Percentiles rank a stretch among this genome's conserved stretches.
phyloP scores from a whole-genome alignment of 2,888 invertebrate species.

The Tetramorium bicarinatum region DNA sequence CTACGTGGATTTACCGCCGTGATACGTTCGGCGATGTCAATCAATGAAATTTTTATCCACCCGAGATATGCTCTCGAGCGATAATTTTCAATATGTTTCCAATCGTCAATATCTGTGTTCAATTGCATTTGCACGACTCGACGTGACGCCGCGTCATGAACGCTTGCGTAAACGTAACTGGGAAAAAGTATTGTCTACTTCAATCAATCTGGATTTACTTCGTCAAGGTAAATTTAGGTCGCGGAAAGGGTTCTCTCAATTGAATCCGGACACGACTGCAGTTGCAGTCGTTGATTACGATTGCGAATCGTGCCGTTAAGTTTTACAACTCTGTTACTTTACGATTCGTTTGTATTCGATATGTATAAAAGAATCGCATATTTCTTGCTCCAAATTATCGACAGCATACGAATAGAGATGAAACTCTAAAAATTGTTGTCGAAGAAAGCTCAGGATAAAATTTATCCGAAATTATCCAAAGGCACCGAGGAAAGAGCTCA shows the following conservation, averaged over 20 bases:
- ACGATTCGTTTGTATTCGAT: neutral
- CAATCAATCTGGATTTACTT: slow-evolving; percentile 57
- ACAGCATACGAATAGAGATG: neutral
- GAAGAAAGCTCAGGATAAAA: neutral
- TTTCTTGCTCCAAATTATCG: neutral
- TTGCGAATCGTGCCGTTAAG: slow-evolving; percentile 35
- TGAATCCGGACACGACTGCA: slow-evolving; percentile 32
- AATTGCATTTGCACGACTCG: slow-evolving; percentile 36
- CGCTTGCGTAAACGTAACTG: slow-evolving; percentile 36
- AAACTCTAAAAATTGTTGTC: neutral
- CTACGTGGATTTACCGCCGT: slow-evolving; percentile 42
- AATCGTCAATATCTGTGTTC: slow-evolving; percentile 37
- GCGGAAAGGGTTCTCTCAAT: slow-evolving; percentile 37
- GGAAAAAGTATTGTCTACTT: slow-evolving; percentile 48
- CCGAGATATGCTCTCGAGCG: slow-evolving; percentile 30
- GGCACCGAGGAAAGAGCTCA: neutral
- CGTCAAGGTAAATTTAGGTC: slow-evolving; percentile 56
- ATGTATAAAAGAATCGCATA: neutral
- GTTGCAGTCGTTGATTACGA: slow-evolving; percentile 43
- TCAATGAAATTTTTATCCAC: slow-evolving; percentile 47
- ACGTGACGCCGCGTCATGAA: slow-evolving; percentile 35
- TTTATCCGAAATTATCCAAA: neutral
- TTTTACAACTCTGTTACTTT: neutral
- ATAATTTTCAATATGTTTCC: slow-evolving; percentile 51
- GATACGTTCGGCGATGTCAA: slow-evolving; percentile 45